A percentile compares a stretch with the other conserved stretches of the same genome.
These are phyloP conservation scores for Sebastes alutus DNA, from an alignment of 2,797 vertebrate species.

Conservation along the genomic window DNA sequence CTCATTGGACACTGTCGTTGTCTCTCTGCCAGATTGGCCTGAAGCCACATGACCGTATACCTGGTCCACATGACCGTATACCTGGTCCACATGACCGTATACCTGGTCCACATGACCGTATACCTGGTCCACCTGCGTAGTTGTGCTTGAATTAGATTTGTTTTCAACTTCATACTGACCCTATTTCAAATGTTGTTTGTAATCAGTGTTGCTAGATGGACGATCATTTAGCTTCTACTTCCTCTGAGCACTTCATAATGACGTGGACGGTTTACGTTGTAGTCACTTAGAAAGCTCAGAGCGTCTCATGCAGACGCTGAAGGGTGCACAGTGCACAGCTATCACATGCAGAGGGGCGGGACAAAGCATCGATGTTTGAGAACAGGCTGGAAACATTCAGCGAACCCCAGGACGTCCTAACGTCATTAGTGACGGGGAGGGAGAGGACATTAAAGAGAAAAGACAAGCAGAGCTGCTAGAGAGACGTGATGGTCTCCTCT, in stretches of 20 bases:
- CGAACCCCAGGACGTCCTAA: conserved; percentile 22
- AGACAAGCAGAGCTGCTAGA: conserved; percentile 32
- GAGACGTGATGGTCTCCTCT: conserved; percentile 46
- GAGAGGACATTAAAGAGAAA: conserved; percentile 40
- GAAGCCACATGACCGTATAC: background rate
- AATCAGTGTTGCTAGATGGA: too few relatives aligned
- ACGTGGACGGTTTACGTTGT: too few relatives aligned
- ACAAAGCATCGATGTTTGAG: too few relatives aligned
- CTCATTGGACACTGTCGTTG: background rate
- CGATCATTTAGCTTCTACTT: too few relatives aligned
- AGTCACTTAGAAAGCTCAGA: too few relatives aligned
- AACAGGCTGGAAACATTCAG: too few relatives aligned
- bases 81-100: background rate
- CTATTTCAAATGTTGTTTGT: too few relatives aligned
- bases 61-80: background rate
- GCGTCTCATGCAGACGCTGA: too few relatives aligned
- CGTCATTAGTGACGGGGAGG: conserved; percentile 38
- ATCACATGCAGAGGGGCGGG: too few relatives aligned
- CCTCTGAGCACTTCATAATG: too few relatives aligned
- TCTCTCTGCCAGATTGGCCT: background rate
- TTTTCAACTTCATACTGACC: background rate
- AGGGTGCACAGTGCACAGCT: too few relatives aligned
- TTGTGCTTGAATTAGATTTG: background rate
- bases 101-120: too few relatives aligned
- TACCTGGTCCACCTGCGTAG: background rate